phyloP scores from a whole-genome alignment of 2,797 vertebrate species.

The Macroramphosus scolopax region DNA sequence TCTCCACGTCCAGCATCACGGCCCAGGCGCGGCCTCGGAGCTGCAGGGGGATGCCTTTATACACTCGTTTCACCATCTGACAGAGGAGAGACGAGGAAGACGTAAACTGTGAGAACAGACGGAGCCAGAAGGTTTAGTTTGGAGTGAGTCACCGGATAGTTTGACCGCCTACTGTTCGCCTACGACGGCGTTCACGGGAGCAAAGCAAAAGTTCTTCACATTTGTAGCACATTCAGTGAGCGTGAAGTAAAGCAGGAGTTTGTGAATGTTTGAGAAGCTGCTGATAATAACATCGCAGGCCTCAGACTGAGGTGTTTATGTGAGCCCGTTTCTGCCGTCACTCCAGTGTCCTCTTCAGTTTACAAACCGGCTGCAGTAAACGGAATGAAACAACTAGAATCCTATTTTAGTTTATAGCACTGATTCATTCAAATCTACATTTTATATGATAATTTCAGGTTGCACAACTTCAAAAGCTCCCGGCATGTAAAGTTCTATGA shows the following conservation, averaged over 20 bases:
- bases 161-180: conserved; percentile 17
- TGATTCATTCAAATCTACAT: too few relatives aligned
- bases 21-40: conserved; percentile 85
- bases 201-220: neutral
- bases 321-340: too few relatives aligned
- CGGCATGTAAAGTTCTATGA: too few relatives aligned
- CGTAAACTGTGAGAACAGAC: neutral
- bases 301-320: too few relatives aligned
- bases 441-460: too few relatives aligned
- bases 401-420: too few relatives aligned
- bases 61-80: conserved; percentile 84
- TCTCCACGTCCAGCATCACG: conserved; percentile 82
- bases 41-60: conserved; percentile 85
- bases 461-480: too few relatives aligned
- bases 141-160: conserved; percentile 24
- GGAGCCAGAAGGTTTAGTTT: neutral
- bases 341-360: neutral
- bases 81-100: neutral
- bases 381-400: too few relatives aligned
- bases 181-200: conserved; percentile 8
- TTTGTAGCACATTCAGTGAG: neutral
- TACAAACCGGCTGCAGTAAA: too few relatives aligned
- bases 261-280: neutral
- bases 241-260: neutral
- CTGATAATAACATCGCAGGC: neutral